Evolutionary conservation across 1,140 invertebrate genomes (phyloP), one percentile per base, ranked within the genome.

Genomic region (Zaprionus ornatus): DNA sequence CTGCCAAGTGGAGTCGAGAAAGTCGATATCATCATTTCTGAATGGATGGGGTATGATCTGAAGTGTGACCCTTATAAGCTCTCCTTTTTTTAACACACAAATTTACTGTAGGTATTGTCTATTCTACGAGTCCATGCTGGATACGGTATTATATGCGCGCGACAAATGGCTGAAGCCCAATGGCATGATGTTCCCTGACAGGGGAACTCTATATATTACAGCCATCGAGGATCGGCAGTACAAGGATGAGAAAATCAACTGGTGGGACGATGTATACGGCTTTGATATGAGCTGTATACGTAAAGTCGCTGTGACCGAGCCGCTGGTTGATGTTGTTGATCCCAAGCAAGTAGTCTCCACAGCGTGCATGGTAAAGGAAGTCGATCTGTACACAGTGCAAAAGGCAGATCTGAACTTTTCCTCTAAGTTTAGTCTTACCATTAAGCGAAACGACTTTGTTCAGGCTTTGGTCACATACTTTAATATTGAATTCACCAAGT

Each of bases 221-320:
- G 99, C 97, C 17, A 99, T 99, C 79, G 99, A 99, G 93, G 99
- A 99, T 93, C 95, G 99, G 29, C 99, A 99, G 93, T 99, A 99
- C 93, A 99, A 99, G 93, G 99, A 99, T 93, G 99, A 99, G 87
- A 99, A 99, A 93, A 99, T 99, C 73, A 99, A 99, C 93, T 99
- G 99, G 99, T 99, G 99, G 99, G 98, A 99, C 84, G 98, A 99
- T 94, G 99, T 99, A 0, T 99, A 99, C 92, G 99, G 99, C 42
- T 99, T 99, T 93, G 97, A 99, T 92, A 99, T 99, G 99, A 98
- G 97, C 88, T 98, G 97, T 74, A 99, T 99, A 90, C 95, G 98
- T 42, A 97, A 99, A 93, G 97, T 99, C 35, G 99, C 99, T 6
- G 99, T 99, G 68, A 97, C 97, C 55, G 99, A 99, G 93, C 99